Evolutionary conservation across 2,888 invertebrate genomes (phyloP), one percentile per base, ranked within the genome.

Genomic region (Cynaeus angustus): DNA sequence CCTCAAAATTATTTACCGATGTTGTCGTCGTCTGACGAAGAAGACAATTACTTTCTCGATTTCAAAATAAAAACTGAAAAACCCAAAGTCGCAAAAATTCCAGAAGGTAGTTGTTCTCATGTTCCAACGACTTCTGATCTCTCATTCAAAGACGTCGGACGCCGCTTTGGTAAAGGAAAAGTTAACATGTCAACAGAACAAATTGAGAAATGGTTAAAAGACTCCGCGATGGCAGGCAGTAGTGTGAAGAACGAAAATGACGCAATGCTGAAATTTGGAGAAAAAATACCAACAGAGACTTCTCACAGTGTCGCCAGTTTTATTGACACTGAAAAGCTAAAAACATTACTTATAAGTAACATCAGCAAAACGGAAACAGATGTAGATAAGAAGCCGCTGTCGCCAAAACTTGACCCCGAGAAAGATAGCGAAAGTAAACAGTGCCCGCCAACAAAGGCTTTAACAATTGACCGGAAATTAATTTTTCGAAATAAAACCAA

Each of bases 161-260:
- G 85, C 52, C 80, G 85, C 12, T 86, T 82, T 68, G 84, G 88
- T 16, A 88, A 90, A 79, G 89, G 88, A 12, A 89, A 90, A 78
- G 90, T 91, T 0, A 91, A 91, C 77, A 90, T 91, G 91, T 90
- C 91, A 0, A 90, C 88, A 37, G 91, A 91, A 77, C 90, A 90
- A 81, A 91, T 91, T 45, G 90, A 91, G 74, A 90, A 91, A 76
- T 91, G 91, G 91, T 77, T 85, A 7, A 86, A 86, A 71, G 83
- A 83, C 16, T 85, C 83, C 41, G 85, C 83, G 0, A 71, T 85
- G 74, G 85, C 86, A 0, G 83, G 83, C 9, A 82, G 79, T 66
- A 78, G 78, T 13, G 76, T 81, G 7, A 84, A 82, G 61, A 83
- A 81, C 28, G 80, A 81, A 65, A 82, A 83, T 66, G 84, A 83